Conservation (phyloP, 2,113 vertebrate species). For the Ictidomys tridecemlineatus region DNA sequence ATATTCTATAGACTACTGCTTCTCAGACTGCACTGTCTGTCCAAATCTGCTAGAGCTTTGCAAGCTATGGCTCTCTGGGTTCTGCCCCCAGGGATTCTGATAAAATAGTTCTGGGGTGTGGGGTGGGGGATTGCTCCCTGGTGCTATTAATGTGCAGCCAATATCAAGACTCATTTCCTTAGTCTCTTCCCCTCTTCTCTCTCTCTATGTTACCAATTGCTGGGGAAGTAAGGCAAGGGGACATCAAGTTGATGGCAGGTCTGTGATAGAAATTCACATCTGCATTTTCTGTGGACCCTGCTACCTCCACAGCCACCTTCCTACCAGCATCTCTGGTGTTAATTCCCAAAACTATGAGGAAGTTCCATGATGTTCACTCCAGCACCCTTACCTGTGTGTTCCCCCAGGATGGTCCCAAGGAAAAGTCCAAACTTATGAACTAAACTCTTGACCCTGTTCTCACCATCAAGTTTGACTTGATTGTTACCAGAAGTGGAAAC, state of each 20-base stretch:
- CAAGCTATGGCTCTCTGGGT: not conserved
- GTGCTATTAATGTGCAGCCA: not conserved
- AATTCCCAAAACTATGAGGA: not conserved
- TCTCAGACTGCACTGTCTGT: not conserved
- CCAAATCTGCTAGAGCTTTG: not conserved
- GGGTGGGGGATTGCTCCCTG: not conserved
- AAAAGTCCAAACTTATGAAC: not conserved
- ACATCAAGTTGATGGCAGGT: not conserved
- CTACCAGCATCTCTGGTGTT: not conserved
- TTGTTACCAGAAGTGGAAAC: not conserved
- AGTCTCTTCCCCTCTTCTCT: not conserved
- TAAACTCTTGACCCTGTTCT: not conserved
- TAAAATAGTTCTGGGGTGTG: not conserved
- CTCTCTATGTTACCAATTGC: not conserved
- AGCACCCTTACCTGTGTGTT: not conserved
- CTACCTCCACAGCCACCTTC: not conserved
- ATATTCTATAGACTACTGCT: not conserved
- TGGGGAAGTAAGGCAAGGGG: not conserved
- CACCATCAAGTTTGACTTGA: not conserved
- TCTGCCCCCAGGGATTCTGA: not conserved
- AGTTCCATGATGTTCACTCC: not conserved
- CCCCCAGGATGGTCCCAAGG: not conserved
- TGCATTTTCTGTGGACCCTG: not conserved
- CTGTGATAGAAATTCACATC: not conserved
- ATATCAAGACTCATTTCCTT: not conserved